These are phyloP conservation scores for Lepilemur septentrionalis DNA, from an alignment of 2,797 vertebrate genomes.

Conservation along the genomic window DNA sequence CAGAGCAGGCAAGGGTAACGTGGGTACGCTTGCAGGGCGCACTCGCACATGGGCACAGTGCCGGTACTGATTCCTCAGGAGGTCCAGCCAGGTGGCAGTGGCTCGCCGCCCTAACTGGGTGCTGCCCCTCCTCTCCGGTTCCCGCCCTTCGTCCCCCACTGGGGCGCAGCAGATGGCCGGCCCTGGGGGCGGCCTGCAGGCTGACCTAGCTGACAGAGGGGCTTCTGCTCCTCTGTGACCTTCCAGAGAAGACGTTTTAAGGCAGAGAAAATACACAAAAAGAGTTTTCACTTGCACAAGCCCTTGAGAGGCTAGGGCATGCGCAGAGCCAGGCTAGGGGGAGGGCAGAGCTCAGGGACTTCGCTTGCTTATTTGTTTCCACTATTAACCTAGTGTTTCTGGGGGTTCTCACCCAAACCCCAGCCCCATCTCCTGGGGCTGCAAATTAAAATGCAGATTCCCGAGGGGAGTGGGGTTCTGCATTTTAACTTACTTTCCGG, in stretches of 20 bases:
- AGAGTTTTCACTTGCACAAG: neutral
- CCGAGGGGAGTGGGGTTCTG: no score
- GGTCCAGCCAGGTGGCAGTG: neutral
- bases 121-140: no score
- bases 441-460: no score
- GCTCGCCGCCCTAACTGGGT: no score
- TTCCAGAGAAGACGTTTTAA: neutral
- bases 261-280: neutral
- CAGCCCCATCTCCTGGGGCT: neutral
- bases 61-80: neutral
- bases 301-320: neutral
- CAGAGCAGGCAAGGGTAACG: rapidly evolving
- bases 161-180: neutral
- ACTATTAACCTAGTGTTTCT: neutral
- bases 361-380: no score
- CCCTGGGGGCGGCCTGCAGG: neutral
- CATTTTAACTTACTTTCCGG: neutral
- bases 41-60: neutral
- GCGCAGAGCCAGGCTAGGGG: neutral
- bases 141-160: neutral
- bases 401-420: neutral
- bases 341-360: neutral
- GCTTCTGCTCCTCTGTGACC: neutral
- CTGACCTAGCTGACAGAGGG: neutral
- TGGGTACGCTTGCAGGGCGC: rapidly evolving